phyloP scores from a whole-genome alignment of 2,113 vertebrate genomes.

The Cyprinus carpio region DNA sequence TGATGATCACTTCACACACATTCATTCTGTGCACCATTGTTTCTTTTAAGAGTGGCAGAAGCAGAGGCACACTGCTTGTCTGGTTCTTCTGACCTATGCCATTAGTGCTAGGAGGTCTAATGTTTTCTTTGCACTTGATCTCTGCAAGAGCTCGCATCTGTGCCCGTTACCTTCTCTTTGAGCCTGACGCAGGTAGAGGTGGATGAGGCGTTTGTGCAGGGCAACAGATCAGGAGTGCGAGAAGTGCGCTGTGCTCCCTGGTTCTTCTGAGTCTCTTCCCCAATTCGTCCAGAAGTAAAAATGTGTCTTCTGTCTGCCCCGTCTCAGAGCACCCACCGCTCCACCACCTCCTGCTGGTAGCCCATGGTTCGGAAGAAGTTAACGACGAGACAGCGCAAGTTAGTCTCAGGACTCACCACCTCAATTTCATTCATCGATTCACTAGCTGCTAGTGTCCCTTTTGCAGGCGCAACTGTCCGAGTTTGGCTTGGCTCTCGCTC shows the following conservation, averaged over 20 bases:
- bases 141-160: conserved; percentile 56
- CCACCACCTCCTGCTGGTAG: conserved; percentile 89
- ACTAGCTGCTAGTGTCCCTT: conserved; percentile 55
- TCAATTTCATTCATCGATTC: conserved; percentile 73
- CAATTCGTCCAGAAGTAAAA: conserved; percentile 89
- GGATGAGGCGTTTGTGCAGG: conserved; percentile 49
- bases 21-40: conserved; percentile 70
- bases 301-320: conserved; percentile 87
- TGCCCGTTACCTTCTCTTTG: conserved; percentile 68
- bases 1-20: conserved; percentile 71
- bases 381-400: conserved; percentile 92
- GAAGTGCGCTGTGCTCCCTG: conserved; percentile 63
- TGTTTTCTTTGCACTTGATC: conserved; percentile 71
- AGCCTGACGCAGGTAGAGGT: conserved; percentile 45
- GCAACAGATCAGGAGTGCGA: conserved; percentile 43
- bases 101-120: conserved; percentile 67
- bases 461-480: conserved; percentile 65
- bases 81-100: conserved; percentile 71
- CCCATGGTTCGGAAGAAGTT: conserved; percentile 99
- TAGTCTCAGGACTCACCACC: conserved; percentile 87
- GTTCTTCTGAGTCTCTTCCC: conserved; percentile 78
- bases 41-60: conserved; percentile 69
- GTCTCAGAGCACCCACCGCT: conserved; percentile 86
- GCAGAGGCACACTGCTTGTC: conserved; percentile 53
- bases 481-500: conserved; percentile 60